phyloP scores from a whole-genome alignment of 2,888 invertebrate genomes.

The Muschampia plurimacula region DNA sequence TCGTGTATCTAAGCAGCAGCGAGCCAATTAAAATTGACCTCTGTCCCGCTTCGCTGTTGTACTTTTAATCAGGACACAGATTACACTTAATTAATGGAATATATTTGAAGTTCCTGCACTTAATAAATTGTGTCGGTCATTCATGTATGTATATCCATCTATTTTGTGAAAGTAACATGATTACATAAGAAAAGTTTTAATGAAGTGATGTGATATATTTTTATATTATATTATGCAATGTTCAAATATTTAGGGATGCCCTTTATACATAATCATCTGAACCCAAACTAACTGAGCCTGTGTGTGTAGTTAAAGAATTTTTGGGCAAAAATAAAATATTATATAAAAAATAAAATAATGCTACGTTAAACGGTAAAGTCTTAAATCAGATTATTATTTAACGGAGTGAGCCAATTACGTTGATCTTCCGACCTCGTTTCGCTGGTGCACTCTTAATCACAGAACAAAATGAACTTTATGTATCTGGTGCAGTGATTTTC shows the following conservation, averaged over 20 bases:
- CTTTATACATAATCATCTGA: too few species aligned
- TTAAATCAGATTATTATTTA: constrained; percentile 16
- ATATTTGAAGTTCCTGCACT: background rate
- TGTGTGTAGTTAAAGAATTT: background rate
- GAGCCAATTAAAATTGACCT: constrained; percentile 53
- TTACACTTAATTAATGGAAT: constrained; percentile 69
- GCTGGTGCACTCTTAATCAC: constrained; percentile 32
- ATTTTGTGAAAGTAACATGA: too few species aligned
- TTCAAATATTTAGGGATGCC: too few species aligned
- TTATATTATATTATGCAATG: too few species aligned
- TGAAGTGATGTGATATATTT: too few species aligned
- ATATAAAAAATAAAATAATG: background rate
- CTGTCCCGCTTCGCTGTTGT: constrained; percentile 65
- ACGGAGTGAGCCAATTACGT: constrained; percentile 21
- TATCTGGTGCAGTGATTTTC: constrained; percentile 27
- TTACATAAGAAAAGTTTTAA: too few species aligned
- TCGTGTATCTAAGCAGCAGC: constrained; percentile 45
- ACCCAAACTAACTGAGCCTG: too few species aligned
- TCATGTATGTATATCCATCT: background rate
- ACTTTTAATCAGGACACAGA: constrained; percentile 81
- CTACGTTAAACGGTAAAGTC: background rate
- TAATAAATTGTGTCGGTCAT: background rate
- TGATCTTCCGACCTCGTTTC: constrained; percentile 33
- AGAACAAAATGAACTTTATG: constrained; percentile 27
- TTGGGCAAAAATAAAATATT: background rate